Percentiles rank a stretch among this genome's conserved stretches.
Conservation (phyloP, 2,113 vertebrate species). For the Theristicus caerulescens region DNA sequence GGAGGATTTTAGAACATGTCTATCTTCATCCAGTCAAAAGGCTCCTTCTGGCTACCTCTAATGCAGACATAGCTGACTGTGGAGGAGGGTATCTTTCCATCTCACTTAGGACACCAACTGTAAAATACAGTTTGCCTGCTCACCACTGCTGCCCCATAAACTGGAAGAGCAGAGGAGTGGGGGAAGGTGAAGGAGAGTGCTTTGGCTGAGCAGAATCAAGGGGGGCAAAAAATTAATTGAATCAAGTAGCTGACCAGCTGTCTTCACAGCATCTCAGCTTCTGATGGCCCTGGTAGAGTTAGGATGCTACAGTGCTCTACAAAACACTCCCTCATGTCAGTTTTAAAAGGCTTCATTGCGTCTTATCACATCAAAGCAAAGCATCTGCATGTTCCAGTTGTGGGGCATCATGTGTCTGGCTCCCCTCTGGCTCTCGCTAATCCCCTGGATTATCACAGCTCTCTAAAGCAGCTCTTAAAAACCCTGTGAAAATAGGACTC, state of each 20-base stretch:
- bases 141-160: neutral
- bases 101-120: neutral
- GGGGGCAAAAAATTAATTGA: neutral
- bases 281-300: neutral
- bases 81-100: neutral
- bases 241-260: neutral
- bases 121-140: neutral
- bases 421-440: conserved; percentile 68
- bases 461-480: conserved; percentile 62
- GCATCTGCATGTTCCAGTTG: conserved; percentile 61
- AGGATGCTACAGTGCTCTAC: neutral
- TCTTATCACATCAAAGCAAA: conserved; percentile 69
- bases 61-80: neutral
- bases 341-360: conserved; percentile 33
- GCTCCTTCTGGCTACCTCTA: neutral
- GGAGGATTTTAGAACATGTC: neutral
- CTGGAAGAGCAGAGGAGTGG: neutral
- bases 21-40: neutral
- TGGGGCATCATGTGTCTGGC: conserved; percentile 63
- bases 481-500: conserved; percentile 59
- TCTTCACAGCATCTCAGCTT: neutral
- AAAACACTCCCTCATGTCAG: neutral
- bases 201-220: neutral
- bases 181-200: neutral
- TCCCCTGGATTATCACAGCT: conserved; percentile 61